Percentiles rank a stretch among this genome's conserved stretches.
phyloP scores from a whole-genome alignment of 2,113 vertebrate species.

The Vulpes lagopus region DNA sequence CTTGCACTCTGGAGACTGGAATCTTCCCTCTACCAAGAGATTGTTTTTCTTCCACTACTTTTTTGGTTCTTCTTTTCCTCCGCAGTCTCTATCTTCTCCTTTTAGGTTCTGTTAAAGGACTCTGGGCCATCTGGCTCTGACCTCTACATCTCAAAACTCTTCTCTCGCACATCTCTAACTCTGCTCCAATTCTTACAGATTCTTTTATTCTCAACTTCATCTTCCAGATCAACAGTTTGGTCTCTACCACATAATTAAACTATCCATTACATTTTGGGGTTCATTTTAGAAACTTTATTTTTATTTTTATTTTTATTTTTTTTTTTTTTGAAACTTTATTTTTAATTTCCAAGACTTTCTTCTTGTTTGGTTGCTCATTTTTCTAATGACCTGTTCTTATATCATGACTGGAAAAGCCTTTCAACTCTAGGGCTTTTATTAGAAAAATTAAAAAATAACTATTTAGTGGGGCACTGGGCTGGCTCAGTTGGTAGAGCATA shows the following conservation, averaged over 20 bases:
- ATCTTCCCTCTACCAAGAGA: neutral
- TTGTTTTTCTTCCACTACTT: conserved; percentile 20
- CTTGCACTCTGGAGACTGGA: neutral
- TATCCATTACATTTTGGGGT: neutral
- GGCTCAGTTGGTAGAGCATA: neutral
- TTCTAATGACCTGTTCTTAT: neutral
- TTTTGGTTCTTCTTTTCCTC: neutral
- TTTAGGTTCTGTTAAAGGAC: neutral
- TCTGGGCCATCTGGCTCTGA: neutral
- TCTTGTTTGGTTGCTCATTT: neutral
- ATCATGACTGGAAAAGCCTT: neutral
- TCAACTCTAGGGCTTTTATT: neutral
- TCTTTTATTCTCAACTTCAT: neutral
- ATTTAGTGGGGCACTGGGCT: neutral
- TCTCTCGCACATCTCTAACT: neutral
- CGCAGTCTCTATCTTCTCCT: neutral
- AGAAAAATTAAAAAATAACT: neutral
- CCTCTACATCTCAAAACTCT: neutral
- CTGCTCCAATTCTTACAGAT: neutral
- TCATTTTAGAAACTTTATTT: neutral
- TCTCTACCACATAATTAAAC: neutral
- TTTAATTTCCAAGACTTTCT: conserved; percentile 41
- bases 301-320: too few relatives aligned
- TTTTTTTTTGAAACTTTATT: neutral
- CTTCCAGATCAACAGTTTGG: neutral